These are phyloP conservation scores for Argynnis bischoffii DNA, from an alignment of 2,888 invertebrate genomes.

Conservation along the genomic window DNA sequence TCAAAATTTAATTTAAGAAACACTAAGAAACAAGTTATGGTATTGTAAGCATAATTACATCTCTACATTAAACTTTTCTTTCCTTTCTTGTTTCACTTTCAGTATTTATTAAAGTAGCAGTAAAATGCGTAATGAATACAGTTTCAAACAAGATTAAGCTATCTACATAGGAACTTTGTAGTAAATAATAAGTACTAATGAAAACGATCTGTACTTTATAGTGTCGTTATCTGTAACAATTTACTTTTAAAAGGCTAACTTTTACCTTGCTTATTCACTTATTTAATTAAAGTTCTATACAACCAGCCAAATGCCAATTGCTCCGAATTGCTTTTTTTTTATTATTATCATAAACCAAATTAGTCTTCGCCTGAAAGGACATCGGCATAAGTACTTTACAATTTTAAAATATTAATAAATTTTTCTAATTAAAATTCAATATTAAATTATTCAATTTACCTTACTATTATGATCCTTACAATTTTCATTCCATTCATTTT, in stretches of 20 bases:
- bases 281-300: no score
- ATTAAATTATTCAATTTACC: no score
- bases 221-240: slow-evolving; percentile 4
- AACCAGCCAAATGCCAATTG: no score
- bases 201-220: slow-evolving; percentile 7
- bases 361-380: no score
- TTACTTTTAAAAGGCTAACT: neutral
- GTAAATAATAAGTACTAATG: neutral
- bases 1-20: no score
- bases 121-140: slow-evolving; percentile 22
- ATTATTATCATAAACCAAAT: no score
- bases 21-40: neutral
- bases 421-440: no score
- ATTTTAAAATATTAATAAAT: no score
- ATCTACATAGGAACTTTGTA: neutral
- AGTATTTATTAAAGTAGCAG: slow-evolving; percentile 10
- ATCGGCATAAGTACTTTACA: no score
- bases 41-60: neutral
- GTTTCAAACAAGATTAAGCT: slow-evolving; percentile 19
- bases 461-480: no score
- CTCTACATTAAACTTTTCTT: neutral
- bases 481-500: no score
- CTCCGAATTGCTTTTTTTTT: no score
- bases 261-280: neutral
- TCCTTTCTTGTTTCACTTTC: slow-evolving; percentile 1